Evolutionary conservation across 2,888 invertebrate species (phyloP).

Genomic region (Drosophila pseudotalamancana): DNA sequence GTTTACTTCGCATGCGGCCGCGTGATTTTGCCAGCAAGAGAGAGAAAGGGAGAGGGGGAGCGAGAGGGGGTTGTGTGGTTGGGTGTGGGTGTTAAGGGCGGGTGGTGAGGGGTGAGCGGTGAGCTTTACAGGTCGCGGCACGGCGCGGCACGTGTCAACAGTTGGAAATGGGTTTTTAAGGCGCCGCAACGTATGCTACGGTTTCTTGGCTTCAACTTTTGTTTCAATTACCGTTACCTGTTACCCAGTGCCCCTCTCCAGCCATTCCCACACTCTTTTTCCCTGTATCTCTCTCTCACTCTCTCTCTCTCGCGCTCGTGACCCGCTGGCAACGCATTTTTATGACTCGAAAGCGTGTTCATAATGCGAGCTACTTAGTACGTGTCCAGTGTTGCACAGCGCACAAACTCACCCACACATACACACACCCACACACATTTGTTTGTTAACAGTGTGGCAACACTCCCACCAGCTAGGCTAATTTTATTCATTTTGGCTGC

Average conservation of each 20-base stretch:
- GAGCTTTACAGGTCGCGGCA: constrained; percentile 45
- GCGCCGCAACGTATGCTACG: constrained; percentile 75
- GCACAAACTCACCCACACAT: not conserved
- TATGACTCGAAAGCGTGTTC: constrained; percentile 59
- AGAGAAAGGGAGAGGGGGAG: not conserved
- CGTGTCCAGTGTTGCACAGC: constrained; percentile 57
- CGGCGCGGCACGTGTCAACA: constrained; percentile 76
- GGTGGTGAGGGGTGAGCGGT: constrained; percentile 1
- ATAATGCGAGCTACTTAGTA: constrained; percentile 46
- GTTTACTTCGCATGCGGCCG: constrained; percentile 76
- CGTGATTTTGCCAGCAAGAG: constrained; percentile 57
- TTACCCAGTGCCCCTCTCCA: constrained; percentile 32
- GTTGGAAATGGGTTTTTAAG: constrained; percentile 78
- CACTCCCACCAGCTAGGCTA: not conserved
- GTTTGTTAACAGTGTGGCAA: not conserved
- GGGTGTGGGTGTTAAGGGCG: not conserved
- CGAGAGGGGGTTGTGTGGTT: not conserved
- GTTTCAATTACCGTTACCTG: constrained; percentile 76
- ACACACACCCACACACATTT: not conserved
- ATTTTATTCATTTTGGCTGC: not conserved
- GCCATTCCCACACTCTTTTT: not conserved
- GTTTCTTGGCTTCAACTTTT: constrained; percentile 73
- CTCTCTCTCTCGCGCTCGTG: constrained; percentile 14
- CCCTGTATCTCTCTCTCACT: not conserved
- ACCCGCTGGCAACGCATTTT: constrained; percentile 48